phyloP scores from a whole-genome alignment of 2,797 vertebrate genomes.

The Gadopsis marmoratus region DNA sequence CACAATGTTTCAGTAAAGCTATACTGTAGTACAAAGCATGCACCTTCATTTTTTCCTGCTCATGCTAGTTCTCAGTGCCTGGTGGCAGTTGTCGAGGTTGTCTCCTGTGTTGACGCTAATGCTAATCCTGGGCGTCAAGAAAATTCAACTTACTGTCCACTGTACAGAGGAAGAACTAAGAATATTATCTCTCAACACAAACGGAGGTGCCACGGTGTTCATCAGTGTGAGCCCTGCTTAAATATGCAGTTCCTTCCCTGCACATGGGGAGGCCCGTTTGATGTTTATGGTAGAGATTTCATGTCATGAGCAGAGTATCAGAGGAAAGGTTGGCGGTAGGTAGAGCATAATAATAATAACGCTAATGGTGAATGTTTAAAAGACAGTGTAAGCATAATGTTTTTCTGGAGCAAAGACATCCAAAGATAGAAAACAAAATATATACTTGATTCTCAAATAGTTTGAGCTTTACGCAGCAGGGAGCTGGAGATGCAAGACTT shows the following conservation, averaged over 20 bases:
- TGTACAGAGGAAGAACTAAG: conserved; percentile 71
- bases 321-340: conserved; percentile 41
- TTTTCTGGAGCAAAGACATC: conserved; percentile 30
- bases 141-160: conserved; percentile 77
- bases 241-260: conserved; percentile 61
- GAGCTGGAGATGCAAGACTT: conserved; percentile 53
- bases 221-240: conserved; percentile 67
- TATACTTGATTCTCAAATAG: conserved; percentile 48
- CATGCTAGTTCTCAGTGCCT: conserved; percentile 42
- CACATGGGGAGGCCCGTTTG: conserved; percentile 55
- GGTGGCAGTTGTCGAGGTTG: conserved; percentile 67
- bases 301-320: conserved; percentile 55
- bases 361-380: conserved; percentile 24
- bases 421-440: conserved; percentile 34
- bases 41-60: conserved; percentile 23
- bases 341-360: conserved; percentile 42
- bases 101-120: conserved; percentile 76
- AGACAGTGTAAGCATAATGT: conserved; percentile 9
- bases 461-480: conserved; percentile 62
- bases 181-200: conserved; percentile 76
- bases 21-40: conserved; percentile 49
- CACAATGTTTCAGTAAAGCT: conserved; percentile 47
- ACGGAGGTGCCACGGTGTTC: conserved; percentile 62
- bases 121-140: conserved; percentile 76
- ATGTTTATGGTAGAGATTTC: conserved; percentile 63